Base-by-base conservation (phyloP, 2,113 vertebrate genomes). In the Nothoprocta pentlandii region DNA sequence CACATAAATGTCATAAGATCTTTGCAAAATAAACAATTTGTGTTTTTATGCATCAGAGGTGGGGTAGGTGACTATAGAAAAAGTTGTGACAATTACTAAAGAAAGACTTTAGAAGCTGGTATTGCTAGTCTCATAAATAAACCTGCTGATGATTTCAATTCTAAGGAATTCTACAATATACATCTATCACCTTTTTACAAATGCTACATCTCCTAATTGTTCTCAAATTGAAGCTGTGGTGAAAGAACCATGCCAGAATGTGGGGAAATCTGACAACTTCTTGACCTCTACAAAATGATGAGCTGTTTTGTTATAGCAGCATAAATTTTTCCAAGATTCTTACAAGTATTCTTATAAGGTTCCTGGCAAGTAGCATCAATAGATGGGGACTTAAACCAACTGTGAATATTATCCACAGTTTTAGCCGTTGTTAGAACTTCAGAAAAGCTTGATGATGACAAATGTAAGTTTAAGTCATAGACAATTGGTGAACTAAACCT, bases 41-140 rank as follows among this genome's bases (percentile, higher is more conserved):
- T 97, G 76, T 94, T 97, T 95, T 62, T 76, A 41, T 71, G 56
- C 36, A 71, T 83, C 76, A 51, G 56, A 70, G 64, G 25, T 87
- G 74, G 64, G 69, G 90, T 94, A 67, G 73, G 76, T 91, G 85
- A 42, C 75, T 94, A 41, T 39, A 90, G 69, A 80, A 85, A 90
- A 96, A 86, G 66, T 61, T 83, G 56, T 90, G 79, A 91, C 73
- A 85, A 68, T 80, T 70, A 39, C 64, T 64, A 59, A 92, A 76
- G 71, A 74, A 47, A 75, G 75, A 53, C 34, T 83, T 41, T 32
- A 69, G 71, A 83, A 78, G n/a, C 56, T 93, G n/a, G 4, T 71
- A 15, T 32, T 83, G 36, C 51, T 67, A 67, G 25, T 87, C 79
- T 61, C 85, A 56, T 82, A 69, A 63, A 70, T 36, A 85, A 47